Percentiles rank a stretch among this genome's conserved stretches.
Conservation (phyloP, 2,888 invertebrate species). For the Hipparchia semele region DNA sequence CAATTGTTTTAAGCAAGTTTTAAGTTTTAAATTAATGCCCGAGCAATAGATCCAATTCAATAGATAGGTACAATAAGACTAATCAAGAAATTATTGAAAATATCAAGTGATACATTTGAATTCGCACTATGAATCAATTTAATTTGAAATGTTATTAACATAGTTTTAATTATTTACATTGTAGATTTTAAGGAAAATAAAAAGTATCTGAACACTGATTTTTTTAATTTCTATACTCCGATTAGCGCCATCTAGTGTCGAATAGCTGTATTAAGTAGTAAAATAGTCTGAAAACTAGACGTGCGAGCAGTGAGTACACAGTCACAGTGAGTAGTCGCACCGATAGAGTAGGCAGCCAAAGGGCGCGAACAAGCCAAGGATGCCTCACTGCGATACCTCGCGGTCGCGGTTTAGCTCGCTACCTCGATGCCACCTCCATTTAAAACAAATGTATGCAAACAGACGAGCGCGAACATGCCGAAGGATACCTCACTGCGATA, state of each 20-base stretch:
- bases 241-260: slow-evolving; percentile 56
- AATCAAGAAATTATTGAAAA: neutral
- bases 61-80: neutral
- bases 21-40: slow-evolving; percentile 22
- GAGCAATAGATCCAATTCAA: neutral
- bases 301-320: neutral
- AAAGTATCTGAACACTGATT: slow-evolving; percentile 35
- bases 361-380: no score
- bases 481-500: no score
- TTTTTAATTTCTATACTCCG: slow-evolving; percentile 15
- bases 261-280: slow-evolving; percentile 48
- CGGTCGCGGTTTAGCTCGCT: no score
- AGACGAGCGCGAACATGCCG: no score
- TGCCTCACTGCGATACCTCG: no score
- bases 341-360: no score
- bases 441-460: no score
- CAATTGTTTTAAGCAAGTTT: slow-evolving; percentile 1
- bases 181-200: slow-evolving; percentile 42
- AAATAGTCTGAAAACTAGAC: neutral
- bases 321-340: no score
- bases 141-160: slow-evolving; percentile 22
- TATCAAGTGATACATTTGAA: slow-evolving; percentile 12
- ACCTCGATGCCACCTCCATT: no score
- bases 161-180: slow-evolving; percentile 33
- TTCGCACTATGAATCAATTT: slow-evolving; percentile 17